Base-by-base conservation (phyloP, 2,888 invertebrate species). In the Bombylius major region DNA sequence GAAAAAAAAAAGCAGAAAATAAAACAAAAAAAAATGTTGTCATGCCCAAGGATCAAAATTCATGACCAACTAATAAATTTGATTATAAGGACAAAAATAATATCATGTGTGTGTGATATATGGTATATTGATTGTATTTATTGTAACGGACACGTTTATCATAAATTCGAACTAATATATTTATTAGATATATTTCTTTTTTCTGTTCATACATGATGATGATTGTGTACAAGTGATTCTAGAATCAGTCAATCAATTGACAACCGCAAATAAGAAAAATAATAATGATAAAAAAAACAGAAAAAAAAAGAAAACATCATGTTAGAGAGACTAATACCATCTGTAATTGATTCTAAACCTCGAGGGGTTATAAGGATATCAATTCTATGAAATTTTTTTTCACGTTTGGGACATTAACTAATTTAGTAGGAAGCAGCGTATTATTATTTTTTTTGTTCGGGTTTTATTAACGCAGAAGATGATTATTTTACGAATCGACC, bases 51-150 rank as follows among this genome's bases (percentile, higher is more conserved):
- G 59, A 59, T 59, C 59, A 57, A 59, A 59, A 59, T 59, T 59
- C 59, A 59, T 59, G 57, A 59, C 57, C 57, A 59, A 53, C 59
- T 59, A 59, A 59, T 56, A 59, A 59, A 59, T 59, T 59, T 59
- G 59, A 59, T 59, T 59, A 23, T 23, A 23, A 59, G 57, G 56
- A 56, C 57, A 51, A 57, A 48, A 56, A 59, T 57, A 59, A 23
- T 23, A 23, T 23, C 23, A 23, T 23, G 23, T 23, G 23, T 23
- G 23, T 23, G 23, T 23, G 50, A 46, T 54, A 31, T 23, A 23
- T 23, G 23, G 23, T 23, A 23, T 23, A 23, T 23, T 23, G 23
- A 23, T 23, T 23, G 23, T 23, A 23, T 23, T 23, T 23, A 23
- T 23, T 23, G 23, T 23, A 23, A 36, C 36, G 36, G 36, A 36